A percentile compares a stretch with the other conserved stretches of the same genome.
These are phyloP conservation scores for Polydesmus complanatus DNA, from an alignment of 2,888 invertebrate genomes.

Conservation along the genomic window DNA sequence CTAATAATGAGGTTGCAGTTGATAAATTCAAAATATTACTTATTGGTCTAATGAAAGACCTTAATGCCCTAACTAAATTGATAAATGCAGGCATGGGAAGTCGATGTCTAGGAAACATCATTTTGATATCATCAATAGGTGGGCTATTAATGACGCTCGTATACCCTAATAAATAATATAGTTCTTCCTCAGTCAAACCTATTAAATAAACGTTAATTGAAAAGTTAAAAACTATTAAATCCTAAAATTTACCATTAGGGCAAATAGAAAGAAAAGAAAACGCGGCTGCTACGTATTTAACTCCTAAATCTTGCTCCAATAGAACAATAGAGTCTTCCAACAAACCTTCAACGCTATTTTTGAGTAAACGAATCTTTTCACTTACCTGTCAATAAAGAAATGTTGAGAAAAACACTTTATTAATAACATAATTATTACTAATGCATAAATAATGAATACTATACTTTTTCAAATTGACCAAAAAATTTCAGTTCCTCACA, in stretches of 20 bases:
- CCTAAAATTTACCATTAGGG: neutral
- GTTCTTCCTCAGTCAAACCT: neutral
- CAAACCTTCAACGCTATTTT: neutral
- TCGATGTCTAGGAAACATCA: neutral
- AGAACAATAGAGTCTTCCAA: neutral
- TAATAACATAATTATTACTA: too few relatives aligned
- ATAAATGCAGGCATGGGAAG: neutral
- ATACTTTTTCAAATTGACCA: conserved; percentile 20
- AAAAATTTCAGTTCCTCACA: conserved; percentile 32
- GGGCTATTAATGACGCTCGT: neutral
- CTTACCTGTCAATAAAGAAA: neutral
- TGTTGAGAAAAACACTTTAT: too few relatives aligned
- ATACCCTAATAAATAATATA: neutral
- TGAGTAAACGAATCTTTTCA: neutral
- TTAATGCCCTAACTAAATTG: neutral
- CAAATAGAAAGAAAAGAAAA: neutral
- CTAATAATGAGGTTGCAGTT: neutral
- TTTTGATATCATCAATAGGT: neutral
- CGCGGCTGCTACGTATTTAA: neutral
- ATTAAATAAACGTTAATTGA: neutral
- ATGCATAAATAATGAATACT: neutral
- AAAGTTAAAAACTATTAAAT: neutral
- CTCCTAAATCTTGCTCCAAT: neutral
- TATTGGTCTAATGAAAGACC: neutral
- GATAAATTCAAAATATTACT: neutral